Base-by-base conservation (phyloP, 2,888 invertebrate genomes). In the Chironomus tentans region DNA sequence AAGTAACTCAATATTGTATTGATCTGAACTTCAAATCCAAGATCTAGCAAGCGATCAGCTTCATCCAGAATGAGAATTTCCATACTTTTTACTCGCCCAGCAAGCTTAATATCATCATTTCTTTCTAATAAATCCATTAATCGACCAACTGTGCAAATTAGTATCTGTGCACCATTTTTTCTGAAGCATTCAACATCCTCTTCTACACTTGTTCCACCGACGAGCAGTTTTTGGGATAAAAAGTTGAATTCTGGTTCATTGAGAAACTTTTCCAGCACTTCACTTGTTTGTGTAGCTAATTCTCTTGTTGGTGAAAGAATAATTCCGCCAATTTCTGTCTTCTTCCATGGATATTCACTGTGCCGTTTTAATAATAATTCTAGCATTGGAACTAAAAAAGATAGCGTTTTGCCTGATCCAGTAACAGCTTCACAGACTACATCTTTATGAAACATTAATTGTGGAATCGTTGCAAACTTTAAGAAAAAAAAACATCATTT, bases 381-480 rank as follows among this genome's bases (percentile, higher is more conserved):
- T 71, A 99, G 80, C 80, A 97, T 83, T 0, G 99, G 99, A 65
- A 99, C 90, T 12, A 98, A 85, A 83, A 98, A 99, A 0, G 98
- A 97, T 56, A 99, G 84, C 0, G 98, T 99, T 85, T 99, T 99
- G 0, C 99, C 99, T 78, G 98, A 98, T 3, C 99, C 99, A 0
- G 99, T 99, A 0, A 98, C 95, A 3, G 99, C 98, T 84, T 99
- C 98, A 0, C 94, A 98, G 0, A 95, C 97, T 13, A 99, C 97
- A 87, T 99, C 99, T 84, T 97, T 98, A 80, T 94, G 93, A 7
- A 89, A 89, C 74, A 98, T 82, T 73, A 99, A 86, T 75, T 96
- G 85, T 0, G 97, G 97, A 80, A 97, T 97, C 76, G 93, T 91
- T 0, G 95, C 94, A 4, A 93, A 91, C 88, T 96, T 87, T 1